Evolutionary conservation across 1,140 invertebrate species (phyloP).

Genomic region (Eufriesea mexicana): DNA sequence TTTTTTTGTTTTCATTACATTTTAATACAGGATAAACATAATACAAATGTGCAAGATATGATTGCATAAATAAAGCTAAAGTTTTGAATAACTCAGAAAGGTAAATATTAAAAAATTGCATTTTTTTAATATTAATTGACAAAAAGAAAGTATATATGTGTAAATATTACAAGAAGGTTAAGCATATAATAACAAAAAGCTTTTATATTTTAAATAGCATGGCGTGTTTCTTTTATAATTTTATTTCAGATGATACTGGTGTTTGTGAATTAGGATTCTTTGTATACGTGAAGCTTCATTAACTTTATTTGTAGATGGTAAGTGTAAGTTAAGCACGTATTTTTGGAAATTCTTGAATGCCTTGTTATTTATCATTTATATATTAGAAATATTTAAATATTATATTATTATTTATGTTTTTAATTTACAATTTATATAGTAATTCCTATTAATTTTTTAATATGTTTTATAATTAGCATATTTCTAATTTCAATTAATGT

Average conservation of each 20-base stretch:
- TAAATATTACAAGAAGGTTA: conserved; percentile 23
- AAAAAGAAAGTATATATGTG: background rate
- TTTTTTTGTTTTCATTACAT: too few species aligned
- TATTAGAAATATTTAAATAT: conserved; percentile 15
- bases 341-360: conserved; percentile 29
- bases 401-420: conserved; percentile 13
- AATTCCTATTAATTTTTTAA: background rate
- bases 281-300: conserved; percentile 72
- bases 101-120: background rate
- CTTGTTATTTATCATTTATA: conserved; percentile 2
- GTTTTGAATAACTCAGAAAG: background rate
- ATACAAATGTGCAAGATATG: background rate
- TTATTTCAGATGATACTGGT: conserved; percentile 73
- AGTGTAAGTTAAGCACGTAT: conserved; percentile 61
- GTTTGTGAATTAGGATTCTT: conserved; percentile 71
- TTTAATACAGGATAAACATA: background rate
- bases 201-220: conserved; percentile 68
- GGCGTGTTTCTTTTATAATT: conserved; percentile 72
- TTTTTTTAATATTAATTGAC: background rate
- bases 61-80: background rate
- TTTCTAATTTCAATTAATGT: background rate
- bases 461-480: background rate
- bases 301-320: conserved; percentile 76
- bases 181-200: conserved; percentile 32
- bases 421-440: background rate